These are phyloP conservation scores for Slavum lentiscoides DNA, from an alignment of 2,888 invertebrate species.

Conservation along the genomic window DNA sequence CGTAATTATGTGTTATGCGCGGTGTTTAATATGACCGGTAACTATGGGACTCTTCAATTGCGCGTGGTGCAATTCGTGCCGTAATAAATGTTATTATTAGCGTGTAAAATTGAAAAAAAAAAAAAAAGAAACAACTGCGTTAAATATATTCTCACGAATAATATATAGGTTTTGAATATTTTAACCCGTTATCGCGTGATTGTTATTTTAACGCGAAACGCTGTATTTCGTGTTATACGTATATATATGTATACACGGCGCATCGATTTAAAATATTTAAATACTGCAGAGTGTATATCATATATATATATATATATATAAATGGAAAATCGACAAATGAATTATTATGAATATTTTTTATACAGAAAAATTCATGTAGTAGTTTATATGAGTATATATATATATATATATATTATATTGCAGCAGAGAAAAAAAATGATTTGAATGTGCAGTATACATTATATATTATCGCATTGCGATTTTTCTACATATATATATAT, in stretches of 20 bases:
- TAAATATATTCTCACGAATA: conserved; percentile 15
- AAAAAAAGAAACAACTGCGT: neutral
- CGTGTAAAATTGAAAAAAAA: conserved; percentile 33
- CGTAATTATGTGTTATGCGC: too few relatives aligned
- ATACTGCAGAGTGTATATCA: neutral
- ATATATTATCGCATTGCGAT: too few relatives aligned
- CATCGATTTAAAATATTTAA: conserved; percentile 22
- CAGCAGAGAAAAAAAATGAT: too few relatives aligned
- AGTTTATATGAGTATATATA: too few relatives aligned
- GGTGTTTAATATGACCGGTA: too few relatives aligned
- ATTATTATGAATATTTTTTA: too few relatives aligned
- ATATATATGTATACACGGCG: neutral
- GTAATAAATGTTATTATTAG: neutral
- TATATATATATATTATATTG: too few relatives aligned
- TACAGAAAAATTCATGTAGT: too few relatives aligned
- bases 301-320: too few relatives aligned
- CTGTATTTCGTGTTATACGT: neutral
- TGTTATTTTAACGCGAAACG: neutral
- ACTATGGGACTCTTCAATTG: neutral
- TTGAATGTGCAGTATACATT: too few relatives aligned
- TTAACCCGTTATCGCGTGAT: conserved; percentile 9
- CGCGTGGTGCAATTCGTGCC: neutral
- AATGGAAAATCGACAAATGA: neutral
- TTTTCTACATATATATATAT: too few relatives aligned
- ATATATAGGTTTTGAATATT: neutral